phyloP scores from a whole-genome alignment of 2,888 invertebrate genomes.

The Aspidapion aeneum region DNA sequence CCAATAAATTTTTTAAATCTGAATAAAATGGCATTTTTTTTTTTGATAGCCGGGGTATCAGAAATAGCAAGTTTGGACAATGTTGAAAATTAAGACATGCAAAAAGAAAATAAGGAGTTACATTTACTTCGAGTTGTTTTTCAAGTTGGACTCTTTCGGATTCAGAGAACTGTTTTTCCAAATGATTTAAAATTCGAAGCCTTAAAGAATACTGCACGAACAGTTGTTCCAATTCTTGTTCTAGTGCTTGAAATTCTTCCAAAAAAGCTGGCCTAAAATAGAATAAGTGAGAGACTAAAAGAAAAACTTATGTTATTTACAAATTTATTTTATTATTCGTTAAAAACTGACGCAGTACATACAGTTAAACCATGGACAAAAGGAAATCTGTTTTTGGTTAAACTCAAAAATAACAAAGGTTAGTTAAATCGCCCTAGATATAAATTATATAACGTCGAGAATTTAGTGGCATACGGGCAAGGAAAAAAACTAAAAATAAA shows the following conservation, averaged over 20 bases:
- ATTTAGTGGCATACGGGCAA: too few species aligned
- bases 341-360: neutral
- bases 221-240: slow-evolving; percentile 76
- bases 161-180: slow-evolving; percentile 84
- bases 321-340: neutral
- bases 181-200: slow-evolving; percentile 81
- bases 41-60: too few species aligned
- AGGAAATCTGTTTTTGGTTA: slow-evolving; percentile 1
- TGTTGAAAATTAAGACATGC: too few species aligned
- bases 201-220: slow-evolving; percentile 87
- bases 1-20: too few species aligned
- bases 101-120: too few species aligned
- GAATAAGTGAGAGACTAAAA: too few species aligned
- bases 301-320: neutral
- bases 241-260: slow-evolving; percentile 90
- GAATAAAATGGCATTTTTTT: too few species aligned
- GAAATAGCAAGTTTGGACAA: too few species aligned
- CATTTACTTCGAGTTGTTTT: slow-evolving; percentile 55
- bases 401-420: too few species aligned
- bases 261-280: slow-evolving; percentile 83
- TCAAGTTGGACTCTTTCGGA: slow-evolving; percentile 75
- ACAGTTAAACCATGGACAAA: neutral
- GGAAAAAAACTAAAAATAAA: too few species aligned
- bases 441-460: too few species aligned
- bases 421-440: too few species aligned